Evolutionary conservation across 2,113 vertebrate genomes (phyloP).

Genomic region (Speoplatyrhinus poulsoni): DNA sequence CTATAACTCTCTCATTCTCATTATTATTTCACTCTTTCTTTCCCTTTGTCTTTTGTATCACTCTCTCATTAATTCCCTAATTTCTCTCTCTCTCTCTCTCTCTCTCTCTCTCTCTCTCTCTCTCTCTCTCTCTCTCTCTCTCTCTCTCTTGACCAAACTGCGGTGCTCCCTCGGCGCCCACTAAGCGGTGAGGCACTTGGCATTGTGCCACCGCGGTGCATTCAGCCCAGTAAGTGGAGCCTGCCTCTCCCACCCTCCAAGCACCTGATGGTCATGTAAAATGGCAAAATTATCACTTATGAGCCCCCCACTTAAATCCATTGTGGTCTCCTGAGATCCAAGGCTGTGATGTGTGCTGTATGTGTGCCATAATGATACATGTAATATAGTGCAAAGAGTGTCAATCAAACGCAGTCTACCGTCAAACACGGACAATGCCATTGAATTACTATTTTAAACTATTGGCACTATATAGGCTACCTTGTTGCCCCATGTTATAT

Average conservation of each 20-base stretch:
- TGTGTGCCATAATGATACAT: background rate
- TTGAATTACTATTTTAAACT: too few species aligned
- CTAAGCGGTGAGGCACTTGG: slow-evolving; percentile 48
- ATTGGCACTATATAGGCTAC: too few species aligned
- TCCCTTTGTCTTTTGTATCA: background rate
- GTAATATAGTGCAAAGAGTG: too few species aligned
- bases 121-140: slow-evolving; percentile 9
- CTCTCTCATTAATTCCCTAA: background rate
- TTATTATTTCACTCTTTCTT: background rate
- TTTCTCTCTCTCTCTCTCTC: background rate
- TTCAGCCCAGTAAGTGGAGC: slow-evolving; percentile 50
- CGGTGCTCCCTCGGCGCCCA: background rate
- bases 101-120: slow-evolving; percentile 19
- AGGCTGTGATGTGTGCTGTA: background rate
- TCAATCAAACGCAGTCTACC: too few species aligned
- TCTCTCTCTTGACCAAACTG: slow-evolving; percentile 24
- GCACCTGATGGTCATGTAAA: slow-evolving; percentile 43
- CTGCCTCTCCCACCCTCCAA: slow-evolving; percentile 32
- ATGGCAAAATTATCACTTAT: slow-evolving; percentile 56
- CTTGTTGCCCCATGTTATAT: too few species aligned
- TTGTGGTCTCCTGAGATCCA: slow-evolving; percentile 35
- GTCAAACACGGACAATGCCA: too few species aligned
- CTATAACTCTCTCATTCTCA: background rate
- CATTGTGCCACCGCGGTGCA: slow-evolving; percentile 55
- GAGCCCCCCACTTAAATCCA: slow-evolving; percentile 14